phyloP scores from a whole-genome alignment of 92 coral and sea anemone species.

The Bergia sp. region DNA sequence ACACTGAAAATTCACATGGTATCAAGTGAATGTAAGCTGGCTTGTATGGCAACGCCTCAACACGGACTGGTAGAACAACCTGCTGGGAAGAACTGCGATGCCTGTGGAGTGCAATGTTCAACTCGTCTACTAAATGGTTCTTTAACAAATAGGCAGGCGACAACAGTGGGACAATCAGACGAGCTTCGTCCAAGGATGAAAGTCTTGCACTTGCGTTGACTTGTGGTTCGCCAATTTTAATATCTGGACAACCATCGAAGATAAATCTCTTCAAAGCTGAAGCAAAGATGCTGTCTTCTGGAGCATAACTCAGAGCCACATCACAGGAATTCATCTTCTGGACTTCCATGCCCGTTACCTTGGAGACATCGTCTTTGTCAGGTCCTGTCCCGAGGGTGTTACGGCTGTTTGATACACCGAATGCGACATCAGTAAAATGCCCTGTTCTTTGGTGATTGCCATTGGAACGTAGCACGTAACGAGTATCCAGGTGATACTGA shows the following conservation, averaged over 20 bases:
- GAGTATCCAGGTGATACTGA: slow-evolving; percentile 38
- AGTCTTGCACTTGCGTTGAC: slow-evolving; percentile 73
- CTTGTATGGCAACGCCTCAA: slow-evolving; percentile 68
- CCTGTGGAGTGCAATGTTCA: slow-evolving; percentile 88
- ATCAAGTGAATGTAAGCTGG: slow-evolving; percentile 84
- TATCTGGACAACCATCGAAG: slow-evolving; percentile 51
- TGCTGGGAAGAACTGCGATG: slow-evolving; percentile 68
- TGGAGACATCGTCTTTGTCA: not conserved
- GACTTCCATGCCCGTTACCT: not conserved
- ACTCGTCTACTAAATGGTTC: slow-evolving; percentile 83
- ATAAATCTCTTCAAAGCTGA: slow-evolving; percentile 68
- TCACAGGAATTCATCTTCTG: slow-evolving; percentile 21
- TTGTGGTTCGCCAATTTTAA: slow-evolving; percentile 63
- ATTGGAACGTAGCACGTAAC: slow-evolving; percentile 18
- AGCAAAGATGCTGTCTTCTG: slow-evolving; percentile 60
- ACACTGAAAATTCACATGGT: slow-evolving; percentile 71
- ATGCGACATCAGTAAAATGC: not conserved
- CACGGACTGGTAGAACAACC: slow-evolving; percentile 70
- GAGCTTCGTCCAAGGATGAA: slow-evolving; percentile 74
- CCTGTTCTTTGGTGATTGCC: slow-evolving; percentile 34
- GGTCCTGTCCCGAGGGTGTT: not conserved
- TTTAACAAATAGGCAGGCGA: slow-evolving; percentile 74
- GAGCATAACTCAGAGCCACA: slow-evolving; percentile 74
- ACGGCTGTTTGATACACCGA: not conserved
- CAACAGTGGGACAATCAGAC: slow-evolving; percentile 71